Evolutionary conservation across 2,113 vertebrate species (phyloP).

Genomic region (Mixornis gularis): DNA sequence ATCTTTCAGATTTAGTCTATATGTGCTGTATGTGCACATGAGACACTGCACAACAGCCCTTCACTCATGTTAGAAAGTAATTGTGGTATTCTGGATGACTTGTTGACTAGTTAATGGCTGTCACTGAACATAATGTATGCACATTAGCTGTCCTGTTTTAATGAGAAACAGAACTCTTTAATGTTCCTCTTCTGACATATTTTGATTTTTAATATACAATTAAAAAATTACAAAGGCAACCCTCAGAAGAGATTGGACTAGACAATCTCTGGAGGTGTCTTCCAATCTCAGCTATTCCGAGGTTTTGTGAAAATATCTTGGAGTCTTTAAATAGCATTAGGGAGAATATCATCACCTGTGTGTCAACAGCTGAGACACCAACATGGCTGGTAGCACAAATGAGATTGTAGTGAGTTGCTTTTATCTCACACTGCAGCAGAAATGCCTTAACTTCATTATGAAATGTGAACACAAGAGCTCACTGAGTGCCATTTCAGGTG

Average conservation of each 20-base stretch:
- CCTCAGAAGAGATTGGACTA: not conserved
- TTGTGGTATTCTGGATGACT: not conserved
- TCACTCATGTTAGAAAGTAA: not conserved
- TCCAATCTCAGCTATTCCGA: not conserved
- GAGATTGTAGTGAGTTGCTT: not conserved
- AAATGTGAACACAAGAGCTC: not conserved
- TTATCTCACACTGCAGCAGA: not conserved
- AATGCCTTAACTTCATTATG: not conserved
- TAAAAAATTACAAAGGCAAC: constrained; percentile 17
- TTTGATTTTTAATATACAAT: constrained; percentile 12
- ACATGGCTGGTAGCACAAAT: not conserved
- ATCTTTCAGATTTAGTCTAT: not conserved
- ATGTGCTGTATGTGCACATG: not conserved
- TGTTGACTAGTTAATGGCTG: constrained; percentile 26
- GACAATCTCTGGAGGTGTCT: not conserved
- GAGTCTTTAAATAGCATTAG: not conserved
- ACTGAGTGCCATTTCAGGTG: not conserved
- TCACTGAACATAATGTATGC: not conserved
- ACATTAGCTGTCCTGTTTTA: constrained; percentile 12
- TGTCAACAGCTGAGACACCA: not conserved
- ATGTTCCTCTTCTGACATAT: not conserved
- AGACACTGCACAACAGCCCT: not conserved
- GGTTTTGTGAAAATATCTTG: not conserved
- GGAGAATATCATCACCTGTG: not conserved
- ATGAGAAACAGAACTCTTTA: constrained; percentile 33